These are phyloP conservation scores for Tragelaphus imberbis DNA, from an alignment of 2,113 vertebrate genomes.

Conservation along the genomic window DNA sequence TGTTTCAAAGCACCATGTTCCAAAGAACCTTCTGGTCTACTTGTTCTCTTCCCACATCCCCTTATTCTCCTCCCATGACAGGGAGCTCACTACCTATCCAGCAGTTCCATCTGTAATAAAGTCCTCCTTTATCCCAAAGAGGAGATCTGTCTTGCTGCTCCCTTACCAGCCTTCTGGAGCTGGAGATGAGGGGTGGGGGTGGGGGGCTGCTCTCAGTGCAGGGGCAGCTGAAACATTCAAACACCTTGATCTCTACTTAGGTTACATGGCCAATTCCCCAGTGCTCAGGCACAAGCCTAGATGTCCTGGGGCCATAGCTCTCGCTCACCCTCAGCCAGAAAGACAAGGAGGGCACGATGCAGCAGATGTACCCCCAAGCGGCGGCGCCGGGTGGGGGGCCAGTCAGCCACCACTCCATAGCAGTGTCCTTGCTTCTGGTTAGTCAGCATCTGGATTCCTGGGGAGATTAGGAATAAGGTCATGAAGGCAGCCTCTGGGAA, in stretches of 20 bases:
- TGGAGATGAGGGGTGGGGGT: neutral
- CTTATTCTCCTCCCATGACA: neutral
- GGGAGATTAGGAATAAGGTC: neutral
- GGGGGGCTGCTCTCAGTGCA: neutral
- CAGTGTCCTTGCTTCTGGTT: conserved; percentile 90
- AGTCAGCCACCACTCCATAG: conserved; percentile 85
- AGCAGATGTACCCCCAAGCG: conserved; percentile 88
- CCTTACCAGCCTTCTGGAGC: neutral
- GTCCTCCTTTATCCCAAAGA: neutral
- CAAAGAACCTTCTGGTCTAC: neutral
- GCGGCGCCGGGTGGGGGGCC: conserved; percentile 79
- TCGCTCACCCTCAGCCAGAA: conserved; percentile 91
- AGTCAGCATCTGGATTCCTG: conserved; percentile 89
- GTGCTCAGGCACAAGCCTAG: conserved; percentile 64
- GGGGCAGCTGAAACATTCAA: neutral
- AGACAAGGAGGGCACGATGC: conserved; percentile 87
- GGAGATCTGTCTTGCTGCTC: too few species aligned
- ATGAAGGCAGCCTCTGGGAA: neutral
- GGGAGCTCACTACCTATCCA: neutral
- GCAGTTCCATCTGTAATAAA: neutral
- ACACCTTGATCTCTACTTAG: neutral
- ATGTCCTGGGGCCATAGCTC: conserved; percentile 89
- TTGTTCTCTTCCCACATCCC: neutral
- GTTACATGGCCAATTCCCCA: too few species aligned
- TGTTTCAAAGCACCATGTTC: neutral